Evolutionary conservation across 2,888 invertebrate genomes (phyloP).

Genomic region (Dryococelus australis): DNA sequence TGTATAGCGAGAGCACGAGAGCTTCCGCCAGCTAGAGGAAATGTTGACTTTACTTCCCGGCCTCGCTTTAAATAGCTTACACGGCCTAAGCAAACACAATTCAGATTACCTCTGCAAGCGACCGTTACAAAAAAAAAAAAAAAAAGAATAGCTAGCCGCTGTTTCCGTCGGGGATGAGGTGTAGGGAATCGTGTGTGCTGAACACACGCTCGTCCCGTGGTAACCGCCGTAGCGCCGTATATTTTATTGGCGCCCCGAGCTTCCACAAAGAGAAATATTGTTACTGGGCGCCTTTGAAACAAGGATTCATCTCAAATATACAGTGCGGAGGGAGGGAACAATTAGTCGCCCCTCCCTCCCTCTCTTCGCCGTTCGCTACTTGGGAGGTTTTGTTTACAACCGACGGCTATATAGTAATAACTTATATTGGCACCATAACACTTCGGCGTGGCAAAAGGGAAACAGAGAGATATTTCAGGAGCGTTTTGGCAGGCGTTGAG

Average conservation of each 20-base stretch:
- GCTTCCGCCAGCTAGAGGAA: too few species aligned
- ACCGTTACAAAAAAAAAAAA: too few species aligned
- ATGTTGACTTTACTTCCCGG: too few species aligned
- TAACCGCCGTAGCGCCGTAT: not conserved
- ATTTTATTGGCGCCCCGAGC: not conserved
- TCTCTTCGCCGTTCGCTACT: not conserved
- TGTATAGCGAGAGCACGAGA: too few species aligned
- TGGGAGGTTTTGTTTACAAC: not conserved
- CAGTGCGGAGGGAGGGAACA: not conserved
- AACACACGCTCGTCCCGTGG: not conserved
- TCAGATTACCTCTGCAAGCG: too few species aligned
- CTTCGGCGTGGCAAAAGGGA: not conserved
- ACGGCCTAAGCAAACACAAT: too few species aligned
- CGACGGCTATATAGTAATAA: not conserved
- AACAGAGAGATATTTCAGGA: not conserved
- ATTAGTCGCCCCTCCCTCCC: not conserved
- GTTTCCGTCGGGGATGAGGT: too few species aligned
- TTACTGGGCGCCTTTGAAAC: not conserved
- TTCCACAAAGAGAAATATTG: not conserved
- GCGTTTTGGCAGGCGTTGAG: not conserved
- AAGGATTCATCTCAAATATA: not conserved
- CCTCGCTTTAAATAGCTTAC: too few species aligned
- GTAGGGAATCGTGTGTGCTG: too few species aligned
- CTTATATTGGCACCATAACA: slow-evolving; percentile 2
- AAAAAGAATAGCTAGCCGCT: too few species aligned